phyloP scores from a whole-genome alignment of 2,888 invertebrate genomes.

The Rhagonycha lutea region DNA sequence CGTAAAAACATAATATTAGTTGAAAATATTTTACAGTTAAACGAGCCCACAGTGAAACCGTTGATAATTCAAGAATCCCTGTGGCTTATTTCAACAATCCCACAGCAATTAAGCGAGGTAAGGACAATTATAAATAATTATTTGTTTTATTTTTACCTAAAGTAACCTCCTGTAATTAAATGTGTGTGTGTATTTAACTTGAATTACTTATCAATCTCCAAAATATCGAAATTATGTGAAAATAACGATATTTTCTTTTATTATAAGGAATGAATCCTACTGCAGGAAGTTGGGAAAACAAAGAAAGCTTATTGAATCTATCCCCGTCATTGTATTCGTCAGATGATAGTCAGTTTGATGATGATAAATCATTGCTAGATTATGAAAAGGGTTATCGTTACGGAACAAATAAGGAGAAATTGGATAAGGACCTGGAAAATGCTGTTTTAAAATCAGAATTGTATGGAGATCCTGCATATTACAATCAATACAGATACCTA shows the following conservation, averaged over 20 bases:
- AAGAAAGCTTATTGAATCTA: constrained; percentile 12
- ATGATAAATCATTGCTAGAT: constrained; percentile 50
- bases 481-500: constrained; percentile 54
- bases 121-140: not conserved
- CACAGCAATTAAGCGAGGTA: constrained; percentile 53
- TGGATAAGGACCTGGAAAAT: constrained; percentile 59
- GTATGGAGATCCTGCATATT: constrained; percentile 64
- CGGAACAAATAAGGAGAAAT: constrained; percentile 49
- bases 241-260: not conserved
- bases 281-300: constrained; percentile 13
- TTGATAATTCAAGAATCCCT: constrained; percentile 42
- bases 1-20: not conserved
- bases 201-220: no score
- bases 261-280: constrained; percentile 11
- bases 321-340: constrained; percentile 35
- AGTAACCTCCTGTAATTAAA: not conserved
- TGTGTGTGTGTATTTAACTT: not conserved
- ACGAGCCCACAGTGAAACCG: constrained; percentile 44
- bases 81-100: constrained; percentile 48
- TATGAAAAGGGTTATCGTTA: constrained; percentile 53
- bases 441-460: constrained; percentile 66
- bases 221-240: not conserved
- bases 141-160: not conserved
- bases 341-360: constrained; percentile 45
- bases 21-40: constrained; percentile 45